Conservation (phyloP, 2,888 invertebrate genomes). For the Cylloceria caligata region DNA sequence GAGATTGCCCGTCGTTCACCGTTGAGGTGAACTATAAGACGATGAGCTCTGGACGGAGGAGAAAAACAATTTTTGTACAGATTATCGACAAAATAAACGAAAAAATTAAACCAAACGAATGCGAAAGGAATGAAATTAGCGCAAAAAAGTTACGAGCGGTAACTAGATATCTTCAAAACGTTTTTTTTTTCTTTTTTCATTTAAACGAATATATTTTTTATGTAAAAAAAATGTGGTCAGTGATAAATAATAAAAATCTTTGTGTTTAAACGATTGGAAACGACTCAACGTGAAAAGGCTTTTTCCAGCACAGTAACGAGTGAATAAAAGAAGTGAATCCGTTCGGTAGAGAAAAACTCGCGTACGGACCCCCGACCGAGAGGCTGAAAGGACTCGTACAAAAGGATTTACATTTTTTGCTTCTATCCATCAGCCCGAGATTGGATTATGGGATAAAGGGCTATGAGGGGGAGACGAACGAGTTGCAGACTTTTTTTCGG, state of each 20-base stretch:
- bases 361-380: conserved; percentile 47
- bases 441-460: conserved; percentile 66
- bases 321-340: conserved; percentile 51
- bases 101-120: conserved; percentile 9
- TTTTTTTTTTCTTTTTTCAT: not conserved
- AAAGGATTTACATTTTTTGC: conserved; percentile 57
- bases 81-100: conserved; percentile 39
- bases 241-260: not conserved
- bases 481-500: conserved; percentile 46
- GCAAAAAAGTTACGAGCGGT: not conserved
- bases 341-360: conserved; percentile 27
- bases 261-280: not conserved
- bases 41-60: conserved; percentile 1
- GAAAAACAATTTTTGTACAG: conserved; percentile 38
- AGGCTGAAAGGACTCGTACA: conserved; percentile 50
- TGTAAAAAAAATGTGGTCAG: not conserved
- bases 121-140: conserved; percentile 1
- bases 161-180: not conserved
- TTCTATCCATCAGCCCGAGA: conserved; percentile 46
- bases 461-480: conserved; percentile 28
- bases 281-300: not conserved
- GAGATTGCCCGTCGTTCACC: conserved; percentile 50
- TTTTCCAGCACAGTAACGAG: conserved; percentile 10
- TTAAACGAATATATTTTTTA: not conserved
- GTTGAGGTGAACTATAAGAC: not conserved